Conservation (phyloP, 23 tunicate species). For the Phallusia fumigata region DNA sequence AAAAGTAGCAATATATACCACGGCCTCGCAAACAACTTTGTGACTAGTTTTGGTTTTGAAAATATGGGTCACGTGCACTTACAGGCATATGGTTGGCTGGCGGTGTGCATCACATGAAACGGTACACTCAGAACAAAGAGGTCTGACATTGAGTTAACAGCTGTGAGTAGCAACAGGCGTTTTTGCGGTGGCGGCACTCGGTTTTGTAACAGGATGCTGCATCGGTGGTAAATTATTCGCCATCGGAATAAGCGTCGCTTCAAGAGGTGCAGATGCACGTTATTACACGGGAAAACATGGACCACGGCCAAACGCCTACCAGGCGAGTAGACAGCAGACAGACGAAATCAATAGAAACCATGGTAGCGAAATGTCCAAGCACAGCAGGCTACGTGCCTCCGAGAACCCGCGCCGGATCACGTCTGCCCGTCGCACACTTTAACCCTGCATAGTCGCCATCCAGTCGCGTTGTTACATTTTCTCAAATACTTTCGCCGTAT, state of each 20-base stretch:
- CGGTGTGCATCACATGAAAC: no score
- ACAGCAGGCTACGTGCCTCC: constrained; percentile 3
- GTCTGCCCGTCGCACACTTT: neutral
- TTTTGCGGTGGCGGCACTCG: neutral
- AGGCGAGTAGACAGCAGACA: constrained; percentile 6
- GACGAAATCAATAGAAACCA: constrained; percentile 9
- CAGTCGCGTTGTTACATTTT: no score
- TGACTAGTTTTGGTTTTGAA: no score
- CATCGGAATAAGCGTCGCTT: neutral
- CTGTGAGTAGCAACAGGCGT: no score
- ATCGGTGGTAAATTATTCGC: neutral
- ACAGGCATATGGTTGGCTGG: no score
- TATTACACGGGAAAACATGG: neutral
- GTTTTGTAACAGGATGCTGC: neutral
- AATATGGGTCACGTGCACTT: no score
- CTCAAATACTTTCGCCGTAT: no score
- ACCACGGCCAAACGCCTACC: neutral
- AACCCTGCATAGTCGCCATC: no score
- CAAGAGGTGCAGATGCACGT: neutral
- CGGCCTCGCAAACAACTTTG: no score
- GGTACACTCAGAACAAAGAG: no score
- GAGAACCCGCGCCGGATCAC: neutral
- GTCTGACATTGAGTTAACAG: no score
- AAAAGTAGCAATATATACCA: no score
- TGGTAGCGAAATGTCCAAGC: neutral